Evolutionary conservation across 2,888 invertebrate species (phyloP).

Genomic region (Nomada ruficornis): DNA sequence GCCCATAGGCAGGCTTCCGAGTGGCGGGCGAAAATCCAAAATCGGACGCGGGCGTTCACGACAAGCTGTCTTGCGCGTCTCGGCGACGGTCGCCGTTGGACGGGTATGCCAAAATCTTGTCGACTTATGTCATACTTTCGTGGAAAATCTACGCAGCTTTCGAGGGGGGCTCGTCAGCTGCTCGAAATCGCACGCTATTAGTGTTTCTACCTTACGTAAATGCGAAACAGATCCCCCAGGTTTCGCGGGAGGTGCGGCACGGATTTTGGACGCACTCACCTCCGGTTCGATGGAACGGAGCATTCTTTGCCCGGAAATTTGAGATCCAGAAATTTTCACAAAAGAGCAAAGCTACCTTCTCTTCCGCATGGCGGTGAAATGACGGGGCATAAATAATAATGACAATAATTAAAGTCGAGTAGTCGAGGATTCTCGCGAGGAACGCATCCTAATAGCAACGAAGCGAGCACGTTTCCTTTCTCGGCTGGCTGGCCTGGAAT

Average conservation of each 20-base stretch:
- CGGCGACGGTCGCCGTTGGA: constrained; percentile 6
- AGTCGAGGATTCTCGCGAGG: background rate
- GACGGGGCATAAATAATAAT: constrained; percentile 19
- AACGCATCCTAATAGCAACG: constrained; percentile 27
- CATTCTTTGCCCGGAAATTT: background rate
- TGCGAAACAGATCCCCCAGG: constrained; percentile 27
- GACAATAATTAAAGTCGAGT: constrained; percentile 41
- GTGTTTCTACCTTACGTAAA: constrained; percentile 42
- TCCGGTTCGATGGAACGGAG: background rate
- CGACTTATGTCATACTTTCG: constrained; percentile 58
- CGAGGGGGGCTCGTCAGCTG: constrained; percentile 16
- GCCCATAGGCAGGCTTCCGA: background rate
- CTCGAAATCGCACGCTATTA: constrained; percentile 36
- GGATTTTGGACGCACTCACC: constrained; percentile 34
- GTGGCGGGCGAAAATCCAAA: constrained; percentile 23
- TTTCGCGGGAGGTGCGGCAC: constrained; percentile 22
- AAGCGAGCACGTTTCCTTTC: constrained; percentile 1
- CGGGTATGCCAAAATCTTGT: constrained; percentile 57
- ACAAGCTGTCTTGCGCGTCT: constrained; percentile 44
- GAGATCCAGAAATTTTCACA: background rate
- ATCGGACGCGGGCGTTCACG: constrained; percentile 44
- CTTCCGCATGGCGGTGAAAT: constrained; percentile 38
- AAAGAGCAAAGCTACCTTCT: background rate
- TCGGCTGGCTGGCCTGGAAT: background rate
- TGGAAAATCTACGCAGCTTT: constrained; percentile 25